Percentiles rank a stretch among this genome's conserved stretches.
Conservation (phyloP, 2,888 invertebrate species). For the Sminthurinus aureus region DNA sequence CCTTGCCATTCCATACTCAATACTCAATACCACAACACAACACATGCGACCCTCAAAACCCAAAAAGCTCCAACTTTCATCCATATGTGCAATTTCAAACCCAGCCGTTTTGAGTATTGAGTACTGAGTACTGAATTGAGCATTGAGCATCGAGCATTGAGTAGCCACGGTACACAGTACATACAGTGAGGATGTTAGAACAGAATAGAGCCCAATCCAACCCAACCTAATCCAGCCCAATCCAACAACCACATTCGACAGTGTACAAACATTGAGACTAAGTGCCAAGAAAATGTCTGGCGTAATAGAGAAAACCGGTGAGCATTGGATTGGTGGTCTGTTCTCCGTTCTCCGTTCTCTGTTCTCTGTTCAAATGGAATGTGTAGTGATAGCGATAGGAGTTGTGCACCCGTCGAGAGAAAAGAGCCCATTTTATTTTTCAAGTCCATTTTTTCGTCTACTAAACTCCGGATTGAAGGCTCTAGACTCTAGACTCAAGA, state of each 20-base stretch:
- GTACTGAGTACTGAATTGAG: too few species aligned
- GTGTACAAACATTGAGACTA: not conserved
- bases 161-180: not conserved
- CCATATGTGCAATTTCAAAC: not conserved
- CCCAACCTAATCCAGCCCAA: too few species aligned
- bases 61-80: not conserved
- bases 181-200: not conserved
- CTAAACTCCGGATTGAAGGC: not conserved
- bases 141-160: too few species aligned
- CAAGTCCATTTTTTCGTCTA: conserved; percentile 39
- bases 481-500: not conserved
- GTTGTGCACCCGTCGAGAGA: conserved; percentile 32
- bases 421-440: conserved; percentile 28
- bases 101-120: too few species aligned
- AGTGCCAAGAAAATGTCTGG: conserved; percentile 32
- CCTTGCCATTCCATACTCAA: too few species aligned
- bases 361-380: conserved; percentile 20
- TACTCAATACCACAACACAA: too few species aligned
- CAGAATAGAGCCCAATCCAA: not conserved
- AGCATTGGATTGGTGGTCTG: conserved; percentile 12
- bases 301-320: conserved; percentile 30
- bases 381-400: conserved; percentile 16
- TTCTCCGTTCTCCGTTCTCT: too few species aligned
- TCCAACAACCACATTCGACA: too few species aligned
- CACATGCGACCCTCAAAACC: conserved; percentile 4